phyloP scores from a whole-genome alignment of 1,140 invertebrate genomes.

The Panagrolaimus sp. region DNA sequence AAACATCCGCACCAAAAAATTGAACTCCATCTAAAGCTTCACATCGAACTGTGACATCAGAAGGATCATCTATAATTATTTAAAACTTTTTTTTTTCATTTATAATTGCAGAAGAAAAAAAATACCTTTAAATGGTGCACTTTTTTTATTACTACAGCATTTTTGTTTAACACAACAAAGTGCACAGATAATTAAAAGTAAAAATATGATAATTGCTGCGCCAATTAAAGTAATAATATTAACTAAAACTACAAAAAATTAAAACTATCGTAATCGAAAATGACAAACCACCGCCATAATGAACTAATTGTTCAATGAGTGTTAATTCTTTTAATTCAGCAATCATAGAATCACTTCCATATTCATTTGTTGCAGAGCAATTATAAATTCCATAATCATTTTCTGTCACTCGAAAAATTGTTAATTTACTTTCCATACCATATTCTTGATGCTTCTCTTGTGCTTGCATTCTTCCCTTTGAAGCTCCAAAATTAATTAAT shows the following conservation, averaged over 20 bases:
- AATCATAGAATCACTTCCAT: slow-evolving; percentile 28
- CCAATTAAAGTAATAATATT: slow-evolving; percentile 11
- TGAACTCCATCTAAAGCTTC: slow-evolving; percentile 43
- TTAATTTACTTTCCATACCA: slow-evolving; percentile 38
- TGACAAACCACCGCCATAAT: slow-evolving; percentile 12
- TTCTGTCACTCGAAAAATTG: slow-evolving; percentile 27
- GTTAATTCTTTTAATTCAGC: slow-evolving; percentile 28
- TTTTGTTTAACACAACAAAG: slow-evolving; percentile 11
- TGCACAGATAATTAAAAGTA: slow-evolving; percentile 20
- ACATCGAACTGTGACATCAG: slow-evolving; percentile 42
- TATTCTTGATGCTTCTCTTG: slow-evolving; percentile 35
- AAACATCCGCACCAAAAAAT: slow-evolving; percentile 37
- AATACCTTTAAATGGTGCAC: slow-evolving; percentile 22
- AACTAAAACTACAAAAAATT: slow-evolving; percentile 18
- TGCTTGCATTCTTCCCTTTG: slow-evolving; percentile 23
- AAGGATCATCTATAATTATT: slow-evolving; percentile 40
- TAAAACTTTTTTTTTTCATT: slow-evolving; percentile 1
- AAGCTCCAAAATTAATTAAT: slow-evolving; percentile 17
- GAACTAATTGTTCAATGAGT: background rate
- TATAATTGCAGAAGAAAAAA: background rate
- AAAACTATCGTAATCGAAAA: slow-evolving; percentile 15
- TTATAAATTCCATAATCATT: slow-evolving; percentile 42
- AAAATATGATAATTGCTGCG: slow-evolving; percentile 7
- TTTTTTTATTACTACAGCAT: slow-evolving; percentile 20
- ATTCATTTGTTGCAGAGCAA: slow-evolving; percentile 40